Evolutionary conservation across 2,888 invertebrate species (phyloP).

Genomic region (Heliconius ismenius): DNA sequence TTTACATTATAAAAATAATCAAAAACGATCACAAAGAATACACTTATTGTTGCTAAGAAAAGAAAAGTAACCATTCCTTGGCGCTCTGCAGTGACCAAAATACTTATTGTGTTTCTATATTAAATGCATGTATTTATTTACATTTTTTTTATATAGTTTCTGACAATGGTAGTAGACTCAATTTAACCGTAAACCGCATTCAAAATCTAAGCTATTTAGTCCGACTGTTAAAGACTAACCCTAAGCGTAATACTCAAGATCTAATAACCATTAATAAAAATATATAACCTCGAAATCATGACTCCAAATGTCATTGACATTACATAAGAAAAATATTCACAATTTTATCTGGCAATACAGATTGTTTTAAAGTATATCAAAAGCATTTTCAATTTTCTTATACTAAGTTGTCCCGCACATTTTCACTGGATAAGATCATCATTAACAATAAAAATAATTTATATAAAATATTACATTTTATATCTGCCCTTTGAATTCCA

Average conservation of each 20-base stretch:
- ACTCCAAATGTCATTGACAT: slow-evolving; percentile 79
- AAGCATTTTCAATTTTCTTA: slow-evolving; percentile 76
- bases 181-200: slow-evolving; percentile 58
- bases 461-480: slow-evolving; percentile 75
- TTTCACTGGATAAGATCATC: slow-evolving; percentile 74
- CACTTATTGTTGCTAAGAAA: slow-evolving; percentile 71
- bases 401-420: slow-evolving; percentile 75
- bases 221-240: slow-evolving; percentile 67
- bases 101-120: slow-evolving; percentile 67
- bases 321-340: slow-evolving; percentile 80
- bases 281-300: slow-evolving; percentile 73
- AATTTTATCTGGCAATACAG: slow-evolving; percentile 83
- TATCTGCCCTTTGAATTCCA: slow-evolving; percentile 63
- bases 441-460: slow-evolving; percentile 76
- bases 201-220: slow-evolving; percentile 58
- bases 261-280: slow-evolving; percentile 75
- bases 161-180: slow-evolving; percentile 65
- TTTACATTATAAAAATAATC: slow-evolving; percentile 68
- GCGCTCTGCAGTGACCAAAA: slow-evolving; percentile 67
- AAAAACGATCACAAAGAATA: slow-evolving; percentile 63
- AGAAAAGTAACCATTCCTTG: slow-evolving; percentile 69
- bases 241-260: slow-evolving; percentile 76
- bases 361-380: slow-evolving; percentile 76
- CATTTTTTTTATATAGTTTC: slow-evolving; percentile 64
- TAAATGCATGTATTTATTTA: slow-evolving; percentile 80